phyloP scores from a whole-genome alignment of 2,113 vertebrate species.

The Lota lota region DNA sequence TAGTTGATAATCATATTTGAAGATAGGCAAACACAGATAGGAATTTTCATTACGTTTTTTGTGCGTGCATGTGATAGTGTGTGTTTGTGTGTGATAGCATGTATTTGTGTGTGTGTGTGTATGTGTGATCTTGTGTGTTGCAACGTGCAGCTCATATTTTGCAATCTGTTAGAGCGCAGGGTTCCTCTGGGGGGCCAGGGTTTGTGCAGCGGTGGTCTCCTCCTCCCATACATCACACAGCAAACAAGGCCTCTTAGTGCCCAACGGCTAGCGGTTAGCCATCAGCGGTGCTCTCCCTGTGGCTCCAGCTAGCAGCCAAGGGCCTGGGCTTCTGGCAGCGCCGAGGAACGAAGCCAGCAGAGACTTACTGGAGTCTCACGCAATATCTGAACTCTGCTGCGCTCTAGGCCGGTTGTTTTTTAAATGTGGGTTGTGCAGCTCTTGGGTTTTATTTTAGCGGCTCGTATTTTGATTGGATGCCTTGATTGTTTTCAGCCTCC shows the following conservation, averaged over 20 bases:
- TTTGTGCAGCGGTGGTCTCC: constrained; percentile 40
- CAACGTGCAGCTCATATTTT: constrained; percentile 45
- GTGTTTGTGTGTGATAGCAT: constrained; percentile 4
- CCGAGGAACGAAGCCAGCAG: constrained; percentile 33
- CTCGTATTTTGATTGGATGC: no score
- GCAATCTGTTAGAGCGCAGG: constrained; percentile 60
- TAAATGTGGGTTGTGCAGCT: no score
- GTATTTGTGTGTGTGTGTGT: constrained; percentile 2
- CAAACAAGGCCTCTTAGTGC: constrained; percentile 59
- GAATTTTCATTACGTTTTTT: no score
- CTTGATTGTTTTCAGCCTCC: no score
- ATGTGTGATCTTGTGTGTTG: constrained; percentile 4
- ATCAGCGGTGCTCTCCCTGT: constrained; percentile 55
- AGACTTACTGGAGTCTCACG: constrained; percentile 43
- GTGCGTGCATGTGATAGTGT: background rate
- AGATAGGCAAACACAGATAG: no score
- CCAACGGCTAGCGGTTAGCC: constrained; percentile 53
- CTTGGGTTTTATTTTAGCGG: no score
- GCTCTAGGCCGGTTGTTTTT: no score
- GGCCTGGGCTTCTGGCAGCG: constrained; percentile 37
- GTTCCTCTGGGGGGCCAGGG: constrained; percentile 58
- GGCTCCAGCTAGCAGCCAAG: constrained; percentile 52
- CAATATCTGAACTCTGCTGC: no score
- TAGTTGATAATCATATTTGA: no score
- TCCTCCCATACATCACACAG: constrained; percentile 58